Conservation (phyloP, 1,140 invertebrate genomes). For the Microplitis mediator region DNA sequence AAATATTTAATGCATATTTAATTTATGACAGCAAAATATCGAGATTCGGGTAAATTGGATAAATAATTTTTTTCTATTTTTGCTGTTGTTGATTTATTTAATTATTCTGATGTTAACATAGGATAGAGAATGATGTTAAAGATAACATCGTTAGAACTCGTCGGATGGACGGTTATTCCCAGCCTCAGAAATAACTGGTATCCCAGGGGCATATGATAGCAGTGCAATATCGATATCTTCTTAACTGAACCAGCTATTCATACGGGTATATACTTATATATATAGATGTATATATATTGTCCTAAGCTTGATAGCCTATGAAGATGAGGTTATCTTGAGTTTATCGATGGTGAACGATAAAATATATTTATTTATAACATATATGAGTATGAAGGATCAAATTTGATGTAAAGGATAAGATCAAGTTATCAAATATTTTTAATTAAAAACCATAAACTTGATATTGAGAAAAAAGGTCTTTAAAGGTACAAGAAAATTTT, state of each 20-base stretch:
- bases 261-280: constrained; percentile 6
- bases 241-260: constrained; percentile 4
- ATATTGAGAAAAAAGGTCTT: no score
- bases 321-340: constrained; percentile 1
- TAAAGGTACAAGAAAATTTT: no score
- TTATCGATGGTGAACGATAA: constrained; percentile 17
- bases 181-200: neutral
- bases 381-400: neutral
- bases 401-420: neutral
- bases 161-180: neutral
- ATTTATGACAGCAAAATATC: neutral
- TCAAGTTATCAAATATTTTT: neutral
- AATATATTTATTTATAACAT: neutral
- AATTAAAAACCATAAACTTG: no score
- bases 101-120: neutral
- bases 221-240: constrained; percentile 24
- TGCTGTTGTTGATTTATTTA: neutral
- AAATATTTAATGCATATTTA: neutral
- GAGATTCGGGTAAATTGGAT: neutral
- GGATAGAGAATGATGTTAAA: neutral
- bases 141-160: neutral
- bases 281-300: neutral
- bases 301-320: constrained; percentile 2
- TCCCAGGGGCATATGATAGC: neutral
- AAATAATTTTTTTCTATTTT: neutral